phyloP scores from a whole-genome alignment of 1,140 invertebrate species.

The Zaprionus africanus region DNA sequence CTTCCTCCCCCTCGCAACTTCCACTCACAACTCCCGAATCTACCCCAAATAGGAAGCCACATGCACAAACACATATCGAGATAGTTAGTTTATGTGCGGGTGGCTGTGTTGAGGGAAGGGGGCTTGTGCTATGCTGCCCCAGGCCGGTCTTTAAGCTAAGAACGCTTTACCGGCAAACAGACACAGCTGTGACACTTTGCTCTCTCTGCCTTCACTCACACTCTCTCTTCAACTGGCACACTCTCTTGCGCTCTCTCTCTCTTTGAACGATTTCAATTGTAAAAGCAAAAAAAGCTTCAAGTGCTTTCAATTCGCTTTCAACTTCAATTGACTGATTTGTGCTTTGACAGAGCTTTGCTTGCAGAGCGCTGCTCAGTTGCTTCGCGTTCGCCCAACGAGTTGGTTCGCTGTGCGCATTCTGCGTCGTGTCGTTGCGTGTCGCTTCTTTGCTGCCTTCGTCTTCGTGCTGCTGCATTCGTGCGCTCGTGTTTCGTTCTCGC shows the following conservation, averaged over 20 bases:
- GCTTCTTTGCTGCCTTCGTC: conserved; percentile 17
- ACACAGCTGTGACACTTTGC: conserved; percentile 64
- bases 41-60: conserved; percentile 36
- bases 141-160: conserved; percentile 38
- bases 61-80: conserved; percentile 26
- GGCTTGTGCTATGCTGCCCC: conserved; percentile 8
- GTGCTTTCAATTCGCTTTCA: conserved; percentile 42
- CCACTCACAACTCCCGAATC: conserved; percentile 20
- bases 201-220: conserved; percentile 8
- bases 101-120: background rate
- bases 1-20: background rate
- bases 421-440: conserved; percentile 7
- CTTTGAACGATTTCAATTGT: conserved; percentile 23
- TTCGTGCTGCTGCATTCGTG: conserved; percentile 9
- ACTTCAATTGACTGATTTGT: conserved; percentile 36
- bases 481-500: conserved; percentile 22
- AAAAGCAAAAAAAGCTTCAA: conserved; percentile 36
- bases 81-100: conserved; percentile 35
- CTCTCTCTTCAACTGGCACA: background rate
- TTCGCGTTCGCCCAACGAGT: conserved; percentile 63
- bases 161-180: conserved; percentile 63
- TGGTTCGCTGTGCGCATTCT: conserved; percentile 42
- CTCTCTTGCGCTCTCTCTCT: background rate
- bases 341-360: conserved; percentile 53
- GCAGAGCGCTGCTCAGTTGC: conserved; percentile 57